Conservation (phyloP, 2,888 invertebrate species). For the Stenurella melanura region DNA sequence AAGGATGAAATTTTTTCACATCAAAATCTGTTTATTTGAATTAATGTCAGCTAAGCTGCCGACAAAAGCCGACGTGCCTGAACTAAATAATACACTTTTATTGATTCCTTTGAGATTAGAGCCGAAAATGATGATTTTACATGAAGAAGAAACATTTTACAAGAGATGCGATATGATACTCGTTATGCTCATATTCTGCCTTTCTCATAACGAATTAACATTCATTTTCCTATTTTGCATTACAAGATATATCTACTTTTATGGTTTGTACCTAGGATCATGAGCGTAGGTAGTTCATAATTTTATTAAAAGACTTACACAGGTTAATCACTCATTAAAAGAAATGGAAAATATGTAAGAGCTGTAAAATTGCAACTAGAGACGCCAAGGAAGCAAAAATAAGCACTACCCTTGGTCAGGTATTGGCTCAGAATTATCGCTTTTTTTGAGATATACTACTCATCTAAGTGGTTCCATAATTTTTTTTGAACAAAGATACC, state of each 20-base stretch:
- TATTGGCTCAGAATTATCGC: no score
- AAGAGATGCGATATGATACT: conserved; percentile 23
- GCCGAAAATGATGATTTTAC: conserved; percentile 44
- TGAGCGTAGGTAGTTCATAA: not conserved
- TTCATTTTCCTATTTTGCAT: conserved; percentile 1
- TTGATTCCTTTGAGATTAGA: conserved; percentile 50
- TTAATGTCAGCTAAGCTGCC: conserved; percentile 20
- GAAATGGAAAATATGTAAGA: no score
- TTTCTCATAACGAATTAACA: conserved; percentile 12
- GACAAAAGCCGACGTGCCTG: conserved; percentile 26
- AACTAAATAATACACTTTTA: conserved; percentile 34
- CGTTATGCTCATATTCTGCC: not conserved
- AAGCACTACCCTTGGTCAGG: no score
- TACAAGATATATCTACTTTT: not conserved
- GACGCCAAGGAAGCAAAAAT: no score
- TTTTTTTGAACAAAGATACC: no score
- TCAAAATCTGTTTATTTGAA: conserved; percentile 23
- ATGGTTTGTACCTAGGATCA: not conserved
- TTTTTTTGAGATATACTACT: no score
- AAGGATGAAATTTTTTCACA: conserved; percentile 22
- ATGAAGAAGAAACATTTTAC: conserved; percentile 27
- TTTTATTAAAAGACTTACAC: no score
- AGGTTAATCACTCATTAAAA: no score
- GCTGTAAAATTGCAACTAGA: no score
- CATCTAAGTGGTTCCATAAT: no score